Conservation (phyloP, 2,797 vertebrate species). For the Allobates femoralis region DNA sequence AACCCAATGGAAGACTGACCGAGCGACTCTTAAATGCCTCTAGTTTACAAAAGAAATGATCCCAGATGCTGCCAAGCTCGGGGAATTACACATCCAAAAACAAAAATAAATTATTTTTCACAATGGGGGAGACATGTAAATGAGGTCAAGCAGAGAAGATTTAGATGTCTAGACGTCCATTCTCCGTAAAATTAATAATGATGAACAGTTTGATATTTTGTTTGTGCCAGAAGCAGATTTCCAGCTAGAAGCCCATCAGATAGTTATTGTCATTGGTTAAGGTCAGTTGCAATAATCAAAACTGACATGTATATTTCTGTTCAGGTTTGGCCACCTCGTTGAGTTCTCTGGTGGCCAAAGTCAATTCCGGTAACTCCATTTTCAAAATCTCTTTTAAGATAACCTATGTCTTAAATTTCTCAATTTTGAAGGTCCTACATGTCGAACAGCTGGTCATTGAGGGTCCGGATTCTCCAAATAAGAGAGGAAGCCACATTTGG, state of each 20-base stretch:
- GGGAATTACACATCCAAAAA: conserved; percentile 45
- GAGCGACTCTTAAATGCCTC: neutral
- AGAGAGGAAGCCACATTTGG: too few relatives aligned
- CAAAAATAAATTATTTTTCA: conserved; percentile 48
- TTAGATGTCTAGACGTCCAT: conserved; percentile 46
- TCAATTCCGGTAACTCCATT: neutral
- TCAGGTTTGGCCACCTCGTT: neutral
- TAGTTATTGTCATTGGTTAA: neutral
- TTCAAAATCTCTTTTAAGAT: neutral
- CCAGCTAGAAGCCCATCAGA: neutral
- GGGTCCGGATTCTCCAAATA: too few relatives aligned
- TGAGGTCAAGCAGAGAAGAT: conserved; percentile 22
- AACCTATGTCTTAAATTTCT: neutral
- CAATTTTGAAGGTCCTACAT: too few relatives aligned
- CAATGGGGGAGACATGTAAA: neutral
- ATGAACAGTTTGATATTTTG: neutral
- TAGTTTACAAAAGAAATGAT: conserved; percentile 34
- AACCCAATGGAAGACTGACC: conserved; percentile 7
- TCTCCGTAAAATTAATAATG: conserved; percentile 15
- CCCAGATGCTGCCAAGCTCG: conserved; percentile 9
- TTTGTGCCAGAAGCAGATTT: neutral
- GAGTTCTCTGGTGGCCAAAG: neutral
- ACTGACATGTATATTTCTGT: neutral
- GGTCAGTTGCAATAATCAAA: neutral
- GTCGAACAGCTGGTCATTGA: too few relatives aligned